Conservation (phyloP, 53 echinoderm and acorn worm species). For the Arbacia lixula region DNA sequence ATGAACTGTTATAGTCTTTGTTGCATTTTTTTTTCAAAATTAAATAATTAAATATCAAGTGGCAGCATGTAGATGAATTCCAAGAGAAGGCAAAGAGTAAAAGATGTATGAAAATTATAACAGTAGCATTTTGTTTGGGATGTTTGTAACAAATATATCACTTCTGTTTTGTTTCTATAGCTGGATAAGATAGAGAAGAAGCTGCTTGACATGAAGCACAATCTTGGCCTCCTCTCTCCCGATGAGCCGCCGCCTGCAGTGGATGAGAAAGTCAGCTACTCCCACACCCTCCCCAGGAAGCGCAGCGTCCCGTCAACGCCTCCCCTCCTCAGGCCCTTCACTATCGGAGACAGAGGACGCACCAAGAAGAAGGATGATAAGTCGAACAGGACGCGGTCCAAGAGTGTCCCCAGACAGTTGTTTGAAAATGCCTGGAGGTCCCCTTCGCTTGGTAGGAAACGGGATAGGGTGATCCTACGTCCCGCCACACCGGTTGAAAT, state of each 20-base stretch:
- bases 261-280: not conserved
- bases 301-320: constrained; percentile 66
- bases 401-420: constrained; percentile 89
- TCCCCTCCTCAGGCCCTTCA: constrained; percentile 52
- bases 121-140: not conserved
- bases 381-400: constrained; percentile 67
- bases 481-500: constrained; percentile 73
- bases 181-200: constrained; percentile 80
- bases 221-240: constrained; percentile 5
- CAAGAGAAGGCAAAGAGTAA: too few relatives aligned
- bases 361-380: constrained; percentile 76
- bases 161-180: constrained; percentile 54
- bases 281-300: constrained; percentile 59
- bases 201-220: constrained; percentile 52
- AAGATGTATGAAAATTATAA: not conserved
- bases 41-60: too few relatives aligned
- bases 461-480: constrained; percentile 51
- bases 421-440: constrained; percentile 81
- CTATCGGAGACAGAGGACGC: constrained; percentile 69
- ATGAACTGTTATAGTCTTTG: too few relatives aligned
- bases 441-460: constrained; percentile 75
- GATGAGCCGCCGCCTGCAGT: not conserved
- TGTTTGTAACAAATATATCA: not conserved
- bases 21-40: too few relatives aligned
- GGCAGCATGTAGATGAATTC: not conserved